Evolutionary conservation across 53 echinoderm and acorn worm genomes (phyloP), one percentile per base, ranked within the genome.

Genomic region (Echinometra lucunter): DNA sequence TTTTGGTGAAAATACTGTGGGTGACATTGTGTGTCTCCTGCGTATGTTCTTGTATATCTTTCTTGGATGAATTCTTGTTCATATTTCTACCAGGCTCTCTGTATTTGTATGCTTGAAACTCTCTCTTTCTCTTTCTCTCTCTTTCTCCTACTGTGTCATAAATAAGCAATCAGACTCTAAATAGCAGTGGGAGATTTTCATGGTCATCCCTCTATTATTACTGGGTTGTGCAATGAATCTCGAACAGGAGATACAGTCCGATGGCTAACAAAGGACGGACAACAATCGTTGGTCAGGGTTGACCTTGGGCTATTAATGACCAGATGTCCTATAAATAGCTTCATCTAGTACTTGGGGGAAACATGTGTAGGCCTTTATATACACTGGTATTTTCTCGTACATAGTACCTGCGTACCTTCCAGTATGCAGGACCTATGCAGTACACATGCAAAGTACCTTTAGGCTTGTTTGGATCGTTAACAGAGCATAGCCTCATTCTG

Each of bases 251-350:
- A 85, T 85, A 10, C 53, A 85, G 85, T 49, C 85, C 85, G 49
- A 85, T 49, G 85, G 85, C 85, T 13, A 85, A 49, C 85, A n/a
- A 85, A 47, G n/a, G 45, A 49, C 27, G 2, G 13, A n/a, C 47
- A 49, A 49, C 53, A 28, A 85, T 85, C 15, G 28, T 28, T 49
- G 85, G 85, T 47, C 85, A 47, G 49, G 85, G 12, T 49, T 49
- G 85, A 47, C 85, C 85, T 85, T 85, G 85, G 49, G n/a, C 28
- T 19, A 53, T 30, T 47, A 30, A 85, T 85, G 85, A 85, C 85
- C 45, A 85, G 85, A 47, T 85, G 85, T 47, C 27, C 85, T 85
- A 47, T 49, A 85, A 19, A 78, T 78, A 78, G 42, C 78, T 19
- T 7, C 78, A 42, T 23, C 19, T 45, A 30, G 85, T 49, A 40